These are phyloP conservation scores for Speoplatyrhinus poulsoni DNA, from an alignment of 2,113 vertebrate species.

Conservation along the genomic window DNA sequence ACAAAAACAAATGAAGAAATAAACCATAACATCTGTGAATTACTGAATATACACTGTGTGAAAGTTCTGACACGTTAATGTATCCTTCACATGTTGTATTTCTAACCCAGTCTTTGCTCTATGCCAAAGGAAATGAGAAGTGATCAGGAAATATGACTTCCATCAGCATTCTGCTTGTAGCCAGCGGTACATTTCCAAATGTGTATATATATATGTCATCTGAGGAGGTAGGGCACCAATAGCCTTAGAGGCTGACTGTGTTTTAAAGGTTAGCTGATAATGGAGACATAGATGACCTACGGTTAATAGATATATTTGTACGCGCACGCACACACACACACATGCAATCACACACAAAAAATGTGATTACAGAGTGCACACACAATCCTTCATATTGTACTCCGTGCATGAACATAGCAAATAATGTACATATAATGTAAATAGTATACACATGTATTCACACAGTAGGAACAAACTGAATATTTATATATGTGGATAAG, in stretches of 20 bases:
- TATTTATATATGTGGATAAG: too few relatives aligned
- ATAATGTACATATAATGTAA: too few relatives aligned
- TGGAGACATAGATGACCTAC: conserved; percentile 15
- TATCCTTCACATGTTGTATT: conserved; percentile 43
- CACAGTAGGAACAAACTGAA: too few relatives aligned
- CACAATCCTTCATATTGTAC: not conserved
- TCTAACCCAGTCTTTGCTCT: conserved; percentile 39
- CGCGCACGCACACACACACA: conserved; percentile 28
- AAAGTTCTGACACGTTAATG: conserved; percentile 35
- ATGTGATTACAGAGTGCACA: not conserved
- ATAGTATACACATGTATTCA: too few relatives aligned
- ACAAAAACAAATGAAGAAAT: too few relatives aligned
- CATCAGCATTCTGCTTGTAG: conserved; percentile 53
- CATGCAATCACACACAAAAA: conserved; percentile 1
- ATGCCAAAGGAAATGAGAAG: conserved; percentile 59
- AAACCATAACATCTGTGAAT: too few relatives aligned
- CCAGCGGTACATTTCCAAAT: conserved; percentile 51
- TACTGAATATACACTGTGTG: not conserved
- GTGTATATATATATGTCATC: conserved; percentile 32
- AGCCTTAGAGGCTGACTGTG: conserved; percentile 18
- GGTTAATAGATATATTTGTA: conserved; percentile 39
- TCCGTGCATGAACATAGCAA: too few relatives aligned
- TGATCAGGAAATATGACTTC: conserved; percentile 58
- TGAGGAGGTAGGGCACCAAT: conserved; percentile 33
- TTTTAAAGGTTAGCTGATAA: conserved; percentile 50